Evolutionary conservation across 2,888 invertebrate genomes (phyloP), one percentile per base, ranked within the genome.

Genomic region (Glomeris marginata): DNA sequence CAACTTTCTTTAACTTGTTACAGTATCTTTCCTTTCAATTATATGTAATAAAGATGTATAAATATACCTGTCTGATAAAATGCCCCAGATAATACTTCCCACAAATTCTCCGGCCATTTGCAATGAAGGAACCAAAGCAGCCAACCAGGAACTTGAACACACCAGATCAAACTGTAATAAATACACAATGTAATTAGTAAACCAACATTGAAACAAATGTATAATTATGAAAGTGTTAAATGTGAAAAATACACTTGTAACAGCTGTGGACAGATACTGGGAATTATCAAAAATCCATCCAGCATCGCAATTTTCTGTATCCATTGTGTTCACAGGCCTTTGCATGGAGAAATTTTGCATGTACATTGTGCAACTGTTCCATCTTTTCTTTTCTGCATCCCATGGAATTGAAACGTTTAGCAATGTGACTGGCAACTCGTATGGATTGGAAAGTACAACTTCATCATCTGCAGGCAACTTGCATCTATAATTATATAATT

Each of bases 81-180:
- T 41, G 3, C 82, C 81, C 63, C 81, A 81, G 47, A 77, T 67
- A 51, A 81, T 77, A 48, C 81, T 80, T 41, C 82, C 81, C 54
- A 81, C 62, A 66, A 81, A 73, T 44, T 81, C 80, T 53, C 82
- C 82, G 55, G 78, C 66, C 81, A 81, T 81, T 62, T 78, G 78
- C 51, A 78, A 60, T 1, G 80, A 72, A 62, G 82, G 80, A 22
- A 78, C 76, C 51, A 75, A 74, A 33, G 80, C 77, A 57, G 73
- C 68, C 55, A 80, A 61, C 66, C 76, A 77, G 34, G 74, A 72
- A 46, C 71, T 72, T 41, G 73, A 72, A 62, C 82, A 82, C 33
- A 81, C 78, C 66, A 82, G 67, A 61, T 77, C 63, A 40, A 45
- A 53, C 53, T 53, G 16, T 22, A 38, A 45, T 21, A 41, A 41